Conservation (phyloP, 2,797 vertebrate genomes). For the Gallirallus australis region DNA sequence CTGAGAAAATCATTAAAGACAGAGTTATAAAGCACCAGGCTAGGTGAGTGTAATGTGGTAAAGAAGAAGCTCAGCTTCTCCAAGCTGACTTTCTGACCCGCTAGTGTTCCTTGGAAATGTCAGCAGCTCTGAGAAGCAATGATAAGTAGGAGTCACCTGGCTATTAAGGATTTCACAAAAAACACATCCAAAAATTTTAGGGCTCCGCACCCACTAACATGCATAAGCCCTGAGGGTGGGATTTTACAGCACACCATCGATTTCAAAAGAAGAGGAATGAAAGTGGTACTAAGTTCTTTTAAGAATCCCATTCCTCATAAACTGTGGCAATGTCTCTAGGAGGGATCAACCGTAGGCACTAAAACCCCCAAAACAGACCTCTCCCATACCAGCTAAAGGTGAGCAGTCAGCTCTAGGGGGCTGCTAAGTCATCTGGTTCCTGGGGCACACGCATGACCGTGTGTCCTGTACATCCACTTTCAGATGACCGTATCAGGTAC, state of each 20-base stretch:
- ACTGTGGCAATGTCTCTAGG: not conserved
- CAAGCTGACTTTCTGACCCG: slow-evolving; percentile 66
- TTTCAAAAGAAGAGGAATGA: not conserved
- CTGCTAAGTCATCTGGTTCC: not conserved
- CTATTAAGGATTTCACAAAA: slow-evolving; percentile 19
- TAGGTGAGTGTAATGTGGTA: slow-evolving; percentile 56
- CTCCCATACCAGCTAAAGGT: not conserved
- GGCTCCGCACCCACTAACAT: not conserved
- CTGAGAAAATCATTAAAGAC: slow-evolving; percentile 74
- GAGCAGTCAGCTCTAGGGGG: not conserved
- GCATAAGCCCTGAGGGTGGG: not conserved
- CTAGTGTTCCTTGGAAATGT: slow-evolving; percentile 69
- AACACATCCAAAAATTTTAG: not conserved
- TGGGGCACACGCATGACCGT: fast-evolving
- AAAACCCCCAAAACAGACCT: not conserved
- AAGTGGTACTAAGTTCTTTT: not conserved
- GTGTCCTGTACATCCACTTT: fast-evolving
- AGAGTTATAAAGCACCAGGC: slow-evolving; percentile 74
- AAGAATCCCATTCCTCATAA: not conserved
- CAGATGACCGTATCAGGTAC: not conserved
- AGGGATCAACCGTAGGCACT: not conserved
- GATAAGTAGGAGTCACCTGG: slow-evolving; percentile 2
- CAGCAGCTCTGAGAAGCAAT: slow-evolving; percentile 42
- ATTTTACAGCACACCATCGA: not conserved
- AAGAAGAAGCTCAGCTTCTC: slow-evolving; percentile 66